These are phyloP conservation scores for Carassius gibelio DNA, from an alignment of 2,113 vertebrate genomes.

Conservation along the genomic window DNA sequence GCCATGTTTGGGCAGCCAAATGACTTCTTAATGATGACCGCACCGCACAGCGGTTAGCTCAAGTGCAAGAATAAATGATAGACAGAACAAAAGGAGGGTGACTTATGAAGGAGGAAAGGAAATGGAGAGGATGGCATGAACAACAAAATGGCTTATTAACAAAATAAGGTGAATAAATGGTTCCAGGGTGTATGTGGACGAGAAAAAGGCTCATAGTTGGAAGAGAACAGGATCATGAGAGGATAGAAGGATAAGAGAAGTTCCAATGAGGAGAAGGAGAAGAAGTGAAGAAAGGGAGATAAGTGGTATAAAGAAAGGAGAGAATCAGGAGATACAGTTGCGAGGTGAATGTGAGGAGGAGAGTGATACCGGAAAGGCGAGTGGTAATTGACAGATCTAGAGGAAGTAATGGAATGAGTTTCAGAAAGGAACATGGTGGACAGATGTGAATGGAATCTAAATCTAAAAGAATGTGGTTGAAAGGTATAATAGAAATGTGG, in stretches of 20 bases:
- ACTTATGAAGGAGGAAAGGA: not conserved
- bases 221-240: not conserved
- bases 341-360: not conserved
- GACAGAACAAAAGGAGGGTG: not conserved
- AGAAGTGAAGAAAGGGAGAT: not conserved
- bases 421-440: not conserved
- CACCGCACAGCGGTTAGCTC: constrained; percentile 17
- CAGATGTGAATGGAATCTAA: not conserved
- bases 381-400: not conserved
- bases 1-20: constrained; percentile 25
- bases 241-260: not conserved
- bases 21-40: constrained; percentile 33
- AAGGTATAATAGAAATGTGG: not conserved
- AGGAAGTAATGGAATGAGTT: not conserved
- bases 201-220: not conserved
- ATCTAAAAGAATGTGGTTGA: not conserved
- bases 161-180: constrained; percentile 18
- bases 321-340: not conserved
- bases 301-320: constrained; percentile 11
- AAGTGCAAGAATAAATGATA: constrained; percentile 22
- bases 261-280: not conserved
- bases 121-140: constrained; percentile 19
- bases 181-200: not conserved
- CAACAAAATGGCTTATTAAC: constrained; percentile 24
- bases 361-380: not conserved